Conservation (phyloP, 2,797 vertebrate genomes). For the Melanogrammus aeglefinus region DNA sequence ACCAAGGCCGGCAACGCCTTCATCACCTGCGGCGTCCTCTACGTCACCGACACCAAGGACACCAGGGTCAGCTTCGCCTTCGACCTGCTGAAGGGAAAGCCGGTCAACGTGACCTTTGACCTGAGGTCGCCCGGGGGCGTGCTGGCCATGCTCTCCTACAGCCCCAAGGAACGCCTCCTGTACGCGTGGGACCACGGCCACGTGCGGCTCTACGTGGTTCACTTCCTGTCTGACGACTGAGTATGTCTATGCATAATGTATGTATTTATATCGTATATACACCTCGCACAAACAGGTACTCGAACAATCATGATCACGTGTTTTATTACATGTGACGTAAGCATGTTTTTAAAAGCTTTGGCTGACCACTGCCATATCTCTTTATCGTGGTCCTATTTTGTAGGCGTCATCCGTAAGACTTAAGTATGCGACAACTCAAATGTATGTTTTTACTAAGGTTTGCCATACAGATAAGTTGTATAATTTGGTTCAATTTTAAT, state of each 20-base stretch:
- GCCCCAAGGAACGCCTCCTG: slow-evolving; percentile 80
- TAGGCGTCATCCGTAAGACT: neutral
- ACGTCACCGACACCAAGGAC: slow-evolving; percentile 91
- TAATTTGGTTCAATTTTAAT: neutral
- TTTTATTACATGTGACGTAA: neutral
- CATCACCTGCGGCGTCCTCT: slow-evolving; percentile 85
- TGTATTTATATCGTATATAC: neutral
- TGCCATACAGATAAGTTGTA: slow-evolving; percentile 8
- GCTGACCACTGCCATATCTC: neutral
- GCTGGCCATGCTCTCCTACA: slow-evolving; percentile 93
- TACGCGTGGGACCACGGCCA: slow-evolving; percentile 89
- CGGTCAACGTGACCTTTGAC: slow-evolving; percentile 82
- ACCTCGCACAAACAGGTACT: neutral
- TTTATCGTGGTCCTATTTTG: neutral
- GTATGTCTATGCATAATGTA: neutral
- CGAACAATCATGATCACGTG: neutral
- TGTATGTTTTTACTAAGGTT: neutral
- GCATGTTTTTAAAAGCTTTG: neutral
- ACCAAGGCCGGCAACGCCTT: slow-evolving; percentile 93
- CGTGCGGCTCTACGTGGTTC: slow-evolving; percentile 81
- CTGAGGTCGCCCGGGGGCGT: slow-evolving; percentile 80
- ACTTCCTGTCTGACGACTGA: slow-evolving; percentile 75
- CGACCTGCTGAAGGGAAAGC: slow-evolving; percentile 83
- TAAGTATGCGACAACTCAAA: neutral
- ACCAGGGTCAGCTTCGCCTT: slow-evolving; percentile 84